Conservation (phyloP, 2,888 invertebrate species). For the Brachynemurus nebulosus region DNA sequence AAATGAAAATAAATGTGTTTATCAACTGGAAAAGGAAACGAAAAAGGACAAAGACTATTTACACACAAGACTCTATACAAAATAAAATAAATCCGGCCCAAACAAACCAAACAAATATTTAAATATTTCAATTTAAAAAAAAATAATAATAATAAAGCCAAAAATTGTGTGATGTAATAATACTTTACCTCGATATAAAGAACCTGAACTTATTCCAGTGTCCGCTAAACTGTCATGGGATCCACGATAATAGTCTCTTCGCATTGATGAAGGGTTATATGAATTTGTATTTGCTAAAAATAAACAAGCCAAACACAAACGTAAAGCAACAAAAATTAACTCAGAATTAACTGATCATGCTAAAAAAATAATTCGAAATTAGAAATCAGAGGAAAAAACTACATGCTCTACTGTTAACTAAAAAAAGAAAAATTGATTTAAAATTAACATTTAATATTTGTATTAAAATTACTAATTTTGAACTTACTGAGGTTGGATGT, state of each 20-base stretch:
- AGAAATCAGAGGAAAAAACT: neutral
- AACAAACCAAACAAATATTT: slow-evolving; percentile 5
- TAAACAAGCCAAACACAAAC: slow-evolving; percentile 13
- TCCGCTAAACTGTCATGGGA: slow-evolving; percentile 79
- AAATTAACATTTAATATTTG: neutral
- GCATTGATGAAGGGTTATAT: slow-evolving; percentile 51
- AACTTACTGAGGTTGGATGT: slow-evolving; percentile 62
- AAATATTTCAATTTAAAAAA: slow-evolving; percentile 10
- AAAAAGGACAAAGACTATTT: no score
- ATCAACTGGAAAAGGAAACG: no score
- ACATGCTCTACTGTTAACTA: neutral
- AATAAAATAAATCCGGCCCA: no score
- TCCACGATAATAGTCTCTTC: slow-evolving; percentile 83
- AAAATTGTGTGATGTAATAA: slow-evolving; percentile 15
- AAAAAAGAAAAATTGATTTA: slow-evolving; percentile 13
- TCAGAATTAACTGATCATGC: slow-evolving; percentile 10
- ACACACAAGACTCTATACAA: no score
- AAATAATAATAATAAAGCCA: neutral
- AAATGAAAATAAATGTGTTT: no score
- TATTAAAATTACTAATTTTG: slow-evolving; percentile 6
- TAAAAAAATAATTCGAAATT: slow-evolving; percentile 16
- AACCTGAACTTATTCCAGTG: slow-evolving; percentile 41
- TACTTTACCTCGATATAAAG: slow-evolving; percentile 56
- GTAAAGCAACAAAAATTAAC: slow-evolving; percentile 10
- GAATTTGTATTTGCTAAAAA: slow-evolving; percentile 25